Percentiles rank a stretch among this genome's conserved stretches.
Conservation (phyloP, 2,113 vertebrate genomes). For the Scatophagus argus region DNA sequence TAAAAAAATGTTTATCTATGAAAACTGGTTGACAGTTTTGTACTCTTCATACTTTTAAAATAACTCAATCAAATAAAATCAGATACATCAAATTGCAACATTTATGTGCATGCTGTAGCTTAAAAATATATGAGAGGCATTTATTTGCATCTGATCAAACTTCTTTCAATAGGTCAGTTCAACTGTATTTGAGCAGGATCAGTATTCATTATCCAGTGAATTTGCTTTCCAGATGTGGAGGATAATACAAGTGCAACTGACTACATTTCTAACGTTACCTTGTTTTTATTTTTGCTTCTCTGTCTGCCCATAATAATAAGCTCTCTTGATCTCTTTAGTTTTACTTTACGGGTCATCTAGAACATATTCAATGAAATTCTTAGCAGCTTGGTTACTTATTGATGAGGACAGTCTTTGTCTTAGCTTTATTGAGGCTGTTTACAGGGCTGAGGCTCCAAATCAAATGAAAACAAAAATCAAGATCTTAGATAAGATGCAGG, state of each 20-base stretch:
- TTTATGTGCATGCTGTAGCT: too few species aligned
- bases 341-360: conserved; percentile 33
- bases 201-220: not conserved
- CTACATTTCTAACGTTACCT: not conserved
- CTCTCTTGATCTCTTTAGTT: not conserved
- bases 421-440: conserved; percentile 29
- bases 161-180: not conserved
- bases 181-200: not conserved
- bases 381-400: conserved; percentile 23
- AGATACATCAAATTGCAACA: not conserved
- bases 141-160: not conserved
- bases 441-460: conserved; percentile 14
- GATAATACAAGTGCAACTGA: not conserved
- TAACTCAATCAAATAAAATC: not conserved
- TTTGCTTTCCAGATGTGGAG: not conserved
- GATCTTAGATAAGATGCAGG: conserved; percentile 12
- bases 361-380: conserved; percentile 41
- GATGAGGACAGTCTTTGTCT: conserved; percentile 14
- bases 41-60: not conserved
- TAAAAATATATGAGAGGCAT: not conserved
- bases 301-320: not conserved
- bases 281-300: conserved; percentile 12
- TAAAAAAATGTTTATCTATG: not conserved
- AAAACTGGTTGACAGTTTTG: not conserved
- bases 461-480: conserved; percentile 35